Conservation (phyloP, 2,797 vertebrate genomes). For the Esox lucius region DNA sequence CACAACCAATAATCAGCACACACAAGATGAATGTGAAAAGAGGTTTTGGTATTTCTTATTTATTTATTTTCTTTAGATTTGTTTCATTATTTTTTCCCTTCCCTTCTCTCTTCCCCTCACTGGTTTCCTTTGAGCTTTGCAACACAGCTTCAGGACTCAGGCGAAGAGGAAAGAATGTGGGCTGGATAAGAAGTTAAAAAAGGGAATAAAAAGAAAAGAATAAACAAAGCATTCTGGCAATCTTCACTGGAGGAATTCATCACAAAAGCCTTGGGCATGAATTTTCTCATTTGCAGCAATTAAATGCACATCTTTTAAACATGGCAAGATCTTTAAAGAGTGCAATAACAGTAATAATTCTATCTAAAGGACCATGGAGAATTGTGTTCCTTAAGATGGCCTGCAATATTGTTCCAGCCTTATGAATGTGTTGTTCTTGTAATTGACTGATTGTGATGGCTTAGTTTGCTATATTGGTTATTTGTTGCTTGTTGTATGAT, state of each 20-base stretch:
- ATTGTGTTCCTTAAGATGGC: conserved; percentile 31
- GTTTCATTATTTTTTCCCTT: not conserved
- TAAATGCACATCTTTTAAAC: conserved; percentile 49
- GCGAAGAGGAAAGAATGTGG: conserved; percentile 9
- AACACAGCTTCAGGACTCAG: conserved; percentile 21
- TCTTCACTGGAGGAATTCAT: conserved; percentile 36
- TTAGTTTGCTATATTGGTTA: not conserved
- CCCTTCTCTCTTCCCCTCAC: not conserved
- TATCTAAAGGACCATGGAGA: conserved; percentile 33
- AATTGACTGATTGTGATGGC: not conserved
- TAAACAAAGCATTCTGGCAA: not conserved
- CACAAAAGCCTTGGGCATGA: conserved; percentile 39
- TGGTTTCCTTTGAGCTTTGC: conserved; percentile 18
- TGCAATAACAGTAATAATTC: conserved; percentile 25
- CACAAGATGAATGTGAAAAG: conserved; percentile 28
- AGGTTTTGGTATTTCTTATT: conserved; percentile 18
- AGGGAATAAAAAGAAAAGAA: not conserved
- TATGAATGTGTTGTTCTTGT: not conserved
- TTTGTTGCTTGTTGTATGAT: not conserved
- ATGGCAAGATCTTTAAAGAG: conserved; percentile 17
- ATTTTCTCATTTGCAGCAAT: conserved; percentile 53
- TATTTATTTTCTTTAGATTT: not conserved
- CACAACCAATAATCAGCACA: conserved; percentile 28
- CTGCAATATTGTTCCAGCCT: conserved; percentile 7
- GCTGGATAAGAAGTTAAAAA: conserved; percentile 8